A percentile compares a stretch with the other conserved stretches of the same genome.
Evolutionary conservation across 2,113 vertebrate genomes (phyloP).

Genomic region (Rhea pennata): DNA sequence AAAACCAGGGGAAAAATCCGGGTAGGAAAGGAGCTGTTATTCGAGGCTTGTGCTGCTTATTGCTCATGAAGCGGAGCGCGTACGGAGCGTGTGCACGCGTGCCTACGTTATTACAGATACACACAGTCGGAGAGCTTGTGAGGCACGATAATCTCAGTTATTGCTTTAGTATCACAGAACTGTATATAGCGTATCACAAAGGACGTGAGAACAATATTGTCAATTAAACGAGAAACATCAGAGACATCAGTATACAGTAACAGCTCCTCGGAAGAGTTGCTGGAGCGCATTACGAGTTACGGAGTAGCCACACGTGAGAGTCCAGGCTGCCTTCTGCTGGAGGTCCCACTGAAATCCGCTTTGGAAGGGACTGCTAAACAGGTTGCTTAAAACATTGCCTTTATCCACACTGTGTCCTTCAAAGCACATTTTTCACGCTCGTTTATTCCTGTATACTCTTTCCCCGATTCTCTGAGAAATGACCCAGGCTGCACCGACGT

Average conservation of each 20-base stretch:
- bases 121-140: not conserved
- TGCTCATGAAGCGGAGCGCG: not conserved
- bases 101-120: not conserved
- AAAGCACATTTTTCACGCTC: not conserved
- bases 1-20: not conserved
- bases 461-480: not conserved
- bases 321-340: conserved; percentile 32
- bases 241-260: fast-evolving
- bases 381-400: not conserved
- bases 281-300: no score
- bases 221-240: not conserved
- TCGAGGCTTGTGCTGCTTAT: not conserved
- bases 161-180: not conserved
- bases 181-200: not conserved
- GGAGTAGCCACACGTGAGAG: no score
- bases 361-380: not conserved
- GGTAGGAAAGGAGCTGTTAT: not conserved
- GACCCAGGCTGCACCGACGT: not conserved
- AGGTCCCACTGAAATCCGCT: not conserved
- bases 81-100: not conserved
- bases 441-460: not conserved
- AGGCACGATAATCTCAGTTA: not conserved
- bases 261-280: not conserved
- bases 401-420: not conserved
- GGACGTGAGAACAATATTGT: not conserved